Evolutionary conservation across 2,113 vertebrate genomes (phyloP).

Genomic region (Chauna torquata): DNA sequence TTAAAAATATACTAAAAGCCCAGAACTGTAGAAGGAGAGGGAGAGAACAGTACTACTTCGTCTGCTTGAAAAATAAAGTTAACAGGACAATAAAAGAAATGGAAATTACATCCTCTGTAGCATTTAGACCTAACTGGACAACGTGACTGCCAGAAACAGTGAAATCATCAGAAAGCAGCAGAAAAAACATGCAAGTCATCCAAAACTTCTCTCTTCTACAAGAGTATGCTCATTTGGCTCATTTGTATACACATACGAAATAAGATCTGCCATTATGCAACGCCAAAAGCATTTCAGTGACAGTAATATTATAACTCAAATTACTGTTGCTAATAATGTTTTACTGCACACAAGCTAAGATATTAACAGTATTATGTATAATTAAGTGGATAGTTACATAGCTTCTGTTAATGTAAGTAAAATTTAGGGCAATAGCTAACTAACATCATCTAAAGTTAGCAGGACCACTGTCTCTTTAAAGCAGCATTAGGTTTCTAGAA

Average conservation of each 20-base stretch:
- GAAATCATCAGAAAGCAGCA: background rate
- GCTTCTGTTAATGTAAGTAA: background rate
- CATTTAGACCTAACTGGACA: background rate
- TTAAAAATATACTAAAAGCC: background rate
- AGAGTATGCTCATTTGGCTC: fast-evolving
- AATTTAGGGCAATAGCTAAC: background rate
- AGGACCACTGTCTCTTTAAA: background rate
- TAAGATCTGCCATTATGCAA: background rate
- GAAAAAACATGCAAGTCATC: background rate
- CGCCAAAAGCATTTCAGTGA: background rate
- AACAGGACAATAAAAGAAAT: background rate
- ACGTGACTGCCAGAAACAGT: background rate
- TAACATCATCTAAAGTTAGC: background rate
- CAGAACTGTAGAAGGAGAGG: background rate
- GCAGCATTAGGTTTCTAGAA: background rate
- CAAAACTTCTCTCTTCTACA: background rate
- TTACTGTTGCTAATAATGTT: no score
- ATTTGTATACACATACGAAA: background rate
- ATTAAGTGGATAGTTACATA: background rate
- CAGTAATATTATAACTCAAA: no score
- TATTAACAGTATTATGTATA: background rate
- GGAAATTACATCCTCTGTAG: background rate
- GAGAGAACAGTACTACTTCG: background rate
- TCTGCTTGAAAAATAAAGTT: background rate
- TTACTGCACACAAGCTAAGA: background rate